Evolutionary conservation across 53 echinoderm and acorn worm species (phyloP).

Genomic region (Paracentrotus lividus): DNA sequence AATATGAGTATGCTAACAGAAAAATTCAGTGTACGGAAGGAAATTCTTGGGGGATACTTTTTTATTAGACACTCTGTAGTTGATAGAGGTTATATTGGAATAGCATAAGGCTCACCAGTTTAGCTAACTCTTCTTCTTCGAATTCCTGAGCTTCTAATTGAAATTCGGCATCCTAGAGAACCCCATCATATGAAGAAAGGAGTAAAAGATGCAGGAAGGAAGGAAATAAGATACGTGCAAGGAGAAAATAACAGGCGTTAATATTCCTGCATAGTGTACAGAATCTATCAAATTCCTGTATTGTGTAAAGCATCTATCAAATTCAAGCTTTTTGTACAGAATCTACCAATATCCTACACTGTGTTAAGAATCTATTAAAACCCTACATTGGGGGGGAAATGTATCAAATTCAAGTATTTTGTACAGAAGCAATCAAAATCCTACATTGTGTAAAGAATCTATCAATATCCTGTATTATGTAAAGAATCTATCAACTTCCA

Average conservation of each 20-base stretch:
- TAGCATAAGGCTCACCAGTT: constrained; percentile 85
- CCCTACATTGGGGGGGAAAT: too few species aligned
- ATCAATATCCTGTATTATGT: too few species aligned
- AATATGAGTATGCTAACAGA: not conserved
- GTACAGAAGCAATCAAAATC: too few species aligned
- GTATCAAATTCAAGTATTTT: too few species aligned
- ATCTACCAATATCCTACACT: too few species aligned
- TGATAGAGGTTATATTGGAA: constrained; percentile 11
- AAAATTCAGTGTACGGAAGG: not conserved
- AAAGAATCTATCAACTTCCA: not conserved
- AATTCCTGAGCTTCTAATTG: constrained; percentile 86
- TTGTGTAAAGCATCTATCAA: too few species aligned
- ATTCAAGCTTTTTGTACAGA: too few species aligned
- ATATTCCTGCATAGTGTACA: too few species aligned
- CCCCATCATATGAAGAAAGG: not conserved
- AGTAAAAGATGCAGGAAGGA: not conserved
- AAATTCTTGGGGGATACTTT: not conserved
- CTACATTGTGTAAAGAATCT: too few species aligned
- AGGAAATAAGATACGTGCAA: not conserved
- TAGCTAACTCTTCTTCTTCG: constrained; percentile 92
- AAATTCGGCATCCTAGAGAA: constrained; percentile 84
- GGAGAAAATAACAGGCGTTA: constrained; percentile 27
- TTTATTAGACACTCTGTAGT: constrained; percentile 11
- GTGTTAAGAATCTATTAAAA: too few species aligned
- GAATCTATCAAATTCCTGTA: too few species aligned